Evolutionary conservation across 2,888 invertebrate species (phyloP).

Genomic region (Stenichneumon culpator): DNA sequence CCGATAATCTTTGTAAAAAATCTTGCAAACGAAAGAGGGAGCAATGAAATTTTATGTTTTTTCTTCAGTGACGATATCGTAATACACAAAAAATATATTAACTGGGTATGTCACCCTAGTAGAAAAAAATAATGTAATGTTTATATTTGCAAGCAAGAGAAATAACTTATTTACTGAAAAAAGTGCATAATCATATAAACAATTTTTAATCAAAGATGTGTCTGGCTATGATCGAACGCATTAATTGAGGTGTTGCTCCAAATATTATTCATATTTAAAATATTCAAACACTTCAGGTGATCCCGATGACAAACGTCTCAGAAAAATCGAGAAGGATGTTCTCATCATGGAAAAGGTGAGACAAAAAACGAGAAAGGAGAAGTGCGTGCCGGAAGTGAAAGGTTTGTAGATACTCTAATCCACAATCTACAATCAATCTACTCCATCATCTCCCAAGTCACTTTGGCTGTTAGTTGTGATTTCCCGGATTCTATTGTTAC

Average conservation of each 20-base stretch:
- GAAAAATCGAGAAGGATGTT: slow-evolving; percentile 95
- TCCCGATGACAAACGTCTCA: slow-evolving; percentile 92
- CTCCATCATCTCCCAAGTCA: not conserved
- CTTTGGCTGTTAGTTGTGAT: not conserved
- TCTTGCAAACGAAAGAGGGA: not conserved
- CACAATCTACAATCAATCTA: not conserved
- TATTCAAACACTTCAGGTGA: slow-evolving; percentile 88
- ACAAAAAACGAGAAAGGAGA: slow-evolving; percentile 92
- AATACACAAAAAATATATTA: not conserved
- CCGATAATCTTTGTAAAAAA: not conserved
- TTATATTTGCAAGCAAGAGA: not conserved
- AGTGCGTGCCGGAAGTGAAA: slow-evolving; percentile 91
- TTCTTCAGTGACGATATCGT: not conserved
- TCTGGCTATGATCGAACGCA: not conserved
- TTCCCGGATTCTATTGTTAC: not conserved
- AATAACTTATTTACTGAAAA: not conserved
- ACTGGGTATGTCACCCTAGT: not conserved
- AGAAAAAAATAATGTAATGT: not conserved
- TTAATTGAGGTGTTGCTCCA: not conserved
- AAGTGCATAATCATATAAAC: not conserved
- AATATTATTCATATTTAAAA: not conserved
- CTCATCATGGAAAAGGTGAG: slow-evolving; percentile 96
- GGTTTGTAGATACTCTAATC: slow-evolving; percentile 82
- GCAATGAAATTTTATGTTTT: not conserved
- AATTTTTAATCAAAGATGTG: not conserved